Evolutionary conservation across 1,140 invertebrate genomes (phyloP), one percentile per base, ranked within the genome.

Genomic region (Drosophila pruinosa): DNA sequence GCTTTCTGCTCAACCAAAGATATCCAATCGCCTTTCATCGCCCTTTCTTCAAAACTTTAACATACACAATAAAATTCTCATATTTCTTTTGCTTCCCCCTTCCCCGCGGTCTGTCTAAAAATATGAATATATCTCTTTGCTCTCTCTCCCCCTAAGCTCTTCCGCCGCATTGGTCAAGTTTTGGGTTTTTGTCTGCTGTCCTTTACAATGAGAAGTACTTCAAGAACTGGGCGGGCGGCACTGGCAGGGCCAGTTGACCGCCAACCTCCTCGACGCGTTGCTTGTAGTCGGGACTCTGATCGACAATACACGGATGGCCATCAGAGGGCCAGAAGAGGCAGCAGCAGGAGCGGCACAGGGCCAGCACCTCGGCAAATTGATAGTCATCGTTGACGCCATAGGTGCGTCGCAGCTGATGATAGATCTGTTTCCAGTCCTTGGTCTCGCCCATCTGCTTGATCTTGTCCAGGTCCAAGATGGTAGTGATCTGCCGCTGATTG

Each of bases 271-370:
- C 94, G 34, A 96, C 90, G 41, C 96, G 94, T 73, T 95, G 95
- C 72, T 95, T 94, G 91, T 95, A 97, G 76, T 96, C 95, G 0
- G 95, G 95, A 90, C 96, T 95, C 92, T 94, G 95, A 89, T 97
- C 96, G 2, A 95, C 95, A 70, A 97, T 96, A 90, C 97, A 98
- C 0, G 97, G 97, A 91, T 98, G 97, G 0, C 97, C 97, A 41
- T 96, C 93, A 1, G 96, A 97, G 77, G 98, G 95, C 98, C 98
- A 99, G 91, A 99, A 99, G 28, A 99, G 94, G 90, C 97, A 98
- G 79, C 98, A 95, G 92, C 98, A 99, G 91, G 98, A 97, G 65
- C 96, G 95, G 92, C 98, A 99, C 38, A 99, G 92, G 41, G 97
- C 97, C 67, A 99, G 93, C 91, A 97, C 97, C 92, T 99, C 98